Conservation (phyloP, 37 sponge, comb jelly and placozoan species). For the Cliona cf. orientalis region DNA sequence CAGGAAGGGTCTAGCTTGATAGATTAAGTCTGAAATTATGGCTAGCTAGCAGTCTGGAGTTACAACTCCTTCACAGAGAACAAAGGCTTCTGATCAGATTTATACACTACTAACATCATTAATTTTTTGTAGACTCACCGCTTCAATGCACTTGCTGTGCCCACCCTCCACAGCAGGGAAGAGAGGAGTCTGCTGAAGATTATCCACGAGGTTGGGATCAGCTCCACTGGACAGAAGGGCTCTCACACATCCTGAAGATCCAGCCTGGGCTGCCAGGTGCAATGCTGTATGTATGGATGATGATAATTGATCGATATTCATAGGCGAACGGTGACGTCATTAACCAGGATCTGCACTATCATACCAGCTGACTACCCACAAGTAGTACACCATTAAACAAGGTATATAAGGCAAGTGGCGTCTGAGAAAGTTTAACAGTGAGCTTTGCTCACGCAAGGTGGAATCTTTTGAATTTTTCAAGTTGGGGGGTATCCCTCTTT, state of each 20-base stretch:
- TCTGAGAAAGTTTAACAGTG: neutral
- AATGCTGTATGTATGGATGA: conserved; percentile 41
- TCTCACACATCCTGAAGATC: conserved; percentile 38
- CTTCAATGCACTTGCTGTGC: conserved; percentile 47
- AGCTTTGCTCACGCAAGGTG: conserved; percentile 27
- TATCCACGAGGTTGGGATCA: conserved; percentile 54
- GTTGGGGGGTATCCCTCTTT: conserved; percentile 21
- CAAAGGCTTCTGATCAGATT: neutral
- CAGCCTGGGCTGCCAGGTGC: conserved; percentile 57
- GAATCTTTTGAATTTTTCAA: conserved; percentile 74
- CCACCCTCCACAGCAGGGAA: conserved; percentile 57
- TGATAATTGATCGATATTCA: too few species aligned
- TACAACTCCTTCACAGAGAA: neutral
- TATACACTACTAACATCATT: neutral
- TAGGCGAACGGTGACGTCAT: too few species aligned
- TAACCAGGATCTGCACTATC: too few species aligned
- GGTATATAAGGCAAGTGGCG: neutral
- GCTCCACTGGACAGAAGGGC: conserved; percentile 56
- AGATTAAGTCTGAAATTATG: neutral
- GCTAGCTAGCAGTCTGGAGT: neutral
- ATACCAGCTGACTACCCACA: too few species aligned
- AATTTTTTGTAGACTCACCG: conserved; percentile 56
- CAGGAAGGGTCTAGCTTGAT: neutral
- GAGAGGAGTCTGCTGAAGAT: conserved; percentile 35
- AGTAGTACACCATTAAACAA: too few species aligned